These are phyloP conservation scores for Forbesichthys agassizii DNA, from an alignment of 2,113 vertebrate genomes.

Conservation along the genomic window DNA sequence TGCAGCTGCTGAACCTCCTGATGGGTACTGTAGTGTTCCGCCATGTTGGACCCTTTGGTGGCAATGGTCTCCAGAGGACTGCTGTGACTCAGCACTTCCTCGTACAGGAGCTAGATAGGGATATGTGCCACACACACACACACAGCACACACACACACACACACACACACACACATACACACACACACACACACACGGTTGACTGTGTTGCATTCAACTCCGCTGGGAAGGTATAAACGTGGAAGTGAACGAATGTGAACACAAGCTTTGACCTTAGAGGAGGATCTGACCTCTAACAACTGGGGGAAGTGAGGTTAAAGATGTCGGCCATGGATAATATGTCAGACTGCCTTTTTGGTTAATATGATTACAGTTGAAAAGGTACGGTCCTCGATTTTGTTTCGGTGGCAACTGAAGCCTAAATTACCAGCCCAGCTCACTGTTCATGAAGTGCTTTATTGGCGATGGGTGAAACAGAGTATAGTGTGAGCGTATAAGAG, in stretches of 20 bases:
- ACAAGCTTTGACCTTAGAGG: no score
- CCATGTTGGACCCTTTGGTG: slow-evolving; percentile 87
- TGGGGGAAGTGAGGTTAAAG: slow-evolving; percentile 14
- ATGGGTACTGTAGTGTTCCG: slow-evolving; percentile 87
- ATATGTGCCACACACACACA: slow-evolving; percentile 7
- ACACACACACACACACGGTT: neutral
- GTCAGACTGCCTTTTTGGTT: neutral
- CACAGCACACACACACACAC: slow-evolving; percentile 8
- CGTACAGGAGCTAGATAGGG: slow-evolving; percentile 85
- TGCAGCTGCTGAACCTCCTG: slow-evolving; percentile 91
- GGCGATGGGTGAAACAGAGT: no score
- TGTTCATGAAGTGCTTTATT: no score
- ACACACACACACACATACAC: neutral
- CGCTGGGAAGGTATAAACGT: neutral
- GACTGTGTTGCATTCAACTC: neutral
- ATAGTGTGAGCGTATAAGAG: no score
- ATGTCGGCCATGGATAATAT: neutral
- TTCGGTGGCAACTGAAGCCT: no score
- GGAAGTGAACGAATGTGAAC: slow-evolving; percentile 3
- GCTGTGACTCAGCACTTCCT: slow-evolving; percentile 91
- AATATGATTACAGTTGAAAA: no score
- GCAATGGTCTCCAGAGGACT: slow-evolving; percentile 90
- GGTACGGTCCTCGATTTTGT: no score
- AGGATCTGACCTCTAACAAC: no score
- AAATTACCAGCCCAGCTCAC: no score